Evolutionary conservation across 2,113 vertebrate genomes (phyloP), one percentile per base, ranked within the genome.

Genomic region (Muntiacus reevesi): DNA sequence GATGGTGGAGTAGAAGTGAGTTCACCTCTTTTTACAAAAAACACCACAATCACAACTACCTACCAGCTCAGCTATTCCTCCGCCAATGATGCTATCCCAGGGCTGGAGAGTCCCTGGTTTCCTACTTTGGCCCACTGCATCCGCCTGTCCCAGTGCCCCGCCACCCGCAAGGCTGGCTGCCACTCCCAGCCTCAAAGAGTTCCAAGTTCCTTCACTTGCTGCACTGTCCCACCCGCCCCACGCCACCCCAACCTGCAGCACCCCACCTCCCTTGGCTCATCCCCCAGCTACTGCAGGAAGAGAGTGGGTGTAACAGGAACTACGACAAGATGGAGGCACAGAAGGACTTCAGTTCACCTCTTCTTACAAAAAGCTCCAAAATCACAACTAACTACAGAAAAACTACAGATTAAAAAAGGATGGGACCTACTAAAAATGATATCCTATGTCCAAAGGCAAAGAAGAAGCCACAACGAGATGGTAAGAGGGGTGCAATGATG

Each of bases 211-310:
- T 30, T 81, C 45, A 3, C 9, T 5, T 33, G 28, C 78, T 52
- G 78, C 28, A 21, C 47, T 12, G 7, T 2, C 47, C 28, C 47
- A 52, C 5, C 45, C 1, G 0, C 5, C 45, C 16, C 0, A 1
- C 16, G 5, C 28, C 16, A 30, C 78, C 10, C 45, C 78, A 50
- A 21, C 28, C 78, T 21, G 45, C 47, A 21, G 45, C 5, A 17
- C 28, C 45, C 28, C 28, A 79, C 5, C 45, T 79, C 76, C 76
- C 45, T 6, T 1, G 9, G 28, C 16, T 50, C 45, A 81, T 3
- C 16, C 78, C 8, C 9, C 78, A 28, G 16, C 45, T 81, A 6
- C 45, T 11, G 1, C 16, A 81, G 78, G 28, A 50, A 17, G 28
- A 79, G 4, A 33, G 45, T 21, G 45, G 16, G 11, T 12, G 16